These are phyloP conservation scores for Drosophila eohydei DNA, from an alignment of 2,888 invertebrate genomes.

Conservation along the genomic window DNA sequence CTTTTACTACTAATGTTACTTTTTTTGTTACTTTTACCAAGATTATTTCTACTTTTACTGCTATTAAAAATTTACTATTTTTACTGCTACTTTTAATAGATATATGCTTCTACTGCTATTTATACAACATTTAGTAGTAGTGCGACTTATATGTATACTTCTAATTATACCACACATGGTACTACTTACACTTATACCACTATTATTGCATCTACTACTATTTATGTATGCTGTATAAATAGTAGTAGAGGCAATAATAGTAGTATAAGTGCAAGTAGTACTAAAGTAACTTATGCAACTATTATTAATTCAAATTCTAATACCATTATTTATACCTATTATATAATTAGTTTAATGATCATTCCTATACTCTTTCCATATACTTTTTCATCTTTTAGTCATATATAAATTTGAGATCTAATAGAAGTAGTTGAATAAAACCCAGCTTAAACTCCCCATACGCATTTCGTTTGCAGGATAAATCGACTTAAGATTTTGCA, in stretches of 20 bases:
- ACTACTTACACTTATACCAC: background rate
- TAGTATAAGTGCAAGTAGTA: background rate
- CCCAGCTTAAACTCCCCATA: background rate
- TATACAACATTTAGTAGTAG: background rate
- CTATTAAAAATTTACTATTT: background rate
- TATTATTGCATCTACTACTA: background rate
- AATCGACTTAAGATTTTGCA: constrained; percentile 54
- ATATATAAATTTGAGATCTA: too few relatives aligned
- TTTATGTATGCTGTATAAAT: too few relatives aligned
- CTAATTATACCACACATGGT: too few relatives aligned
- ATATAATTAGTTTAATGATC: too few relatives aligned
- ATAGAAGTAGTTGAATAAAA: background rate
- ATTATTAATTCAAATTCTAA: too few relatives aligned
- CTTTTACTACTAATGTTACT: background rate
- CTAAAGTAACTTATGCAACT: too few relatives aligned
- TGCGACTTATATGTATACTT: background rate
- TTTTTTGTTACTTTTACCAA: too few relatives aligned
- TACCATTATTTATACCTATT: too few relatives aligned
- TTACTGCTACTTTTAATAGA: background rate
- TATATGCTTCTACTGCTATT: background rate
- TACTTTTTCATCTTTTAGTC: background rate
- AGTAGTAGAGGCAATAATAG: too few relatives aligned
- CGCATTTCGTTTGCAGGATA: constrained; percentile 23
- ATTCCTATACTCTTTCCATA: background rate
- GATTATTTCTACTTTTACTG: background rate